Evolutionary conservation across 2,888 invertebrate species (phyloP), one percentile per base, ranked within the genome.

Genomic region (Cremastinae sp.): DNA sequence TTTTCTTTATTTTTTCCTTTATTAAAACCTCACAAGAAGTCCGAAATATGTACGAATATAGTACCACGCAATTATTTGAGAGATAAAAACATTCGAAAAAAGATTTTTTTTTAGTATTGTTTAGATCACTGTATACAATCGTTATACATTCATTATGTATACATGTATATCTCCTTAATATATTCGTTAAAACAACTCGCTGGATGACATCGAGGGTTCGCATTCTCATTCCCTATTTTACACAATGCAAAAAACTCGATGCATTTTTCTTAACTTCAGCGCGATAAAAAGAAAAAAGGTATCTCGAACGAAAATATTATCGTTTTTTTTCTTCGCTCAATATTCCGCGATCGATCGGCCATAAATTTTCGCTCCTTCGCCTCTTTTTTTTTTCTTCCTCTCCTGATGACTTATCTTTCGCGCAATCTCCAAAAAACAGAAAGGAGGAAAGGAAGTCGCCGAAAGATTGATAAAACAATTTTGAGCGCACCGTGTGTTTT

Each of bases 71-170:
- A 76, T 79, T 78, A 79, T 76, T 73, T 69, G 65, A 76, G 68
- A 75, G 78, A 78, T 74, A 74, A 79, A 78, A 79, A 78, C 56
- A 76, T 78, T 78, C 68, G 74, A 78, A 76, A 79, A 75, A 66
- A 76, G 74, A 75, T 45, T 41, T 49, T 45, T 58, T 56, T 64
- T 73, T 58, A 69, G 64, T 62, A 69, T 75, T 41, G 47, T 77
- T 56, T 70, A 75, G 64, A 79, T 78, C 78, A 79, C 69, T 77
- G 74, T 79, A 78, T 75, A 78, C 76, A 78, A 75, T 79, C 55
- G 75, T 79, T 66, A 74, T 79, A 74, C 75, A 79, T 80, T 72
- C 22, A 77, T 76, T 75, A 64, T 78, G 74, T 76, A 75, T 77
- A 77, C 68, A 77, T 64, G 65, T 71, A 69, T 74, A 56, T 74